Conservation (phyloP, 2,113 vertebrate species). For the Macrotis lagotis region DNA sequence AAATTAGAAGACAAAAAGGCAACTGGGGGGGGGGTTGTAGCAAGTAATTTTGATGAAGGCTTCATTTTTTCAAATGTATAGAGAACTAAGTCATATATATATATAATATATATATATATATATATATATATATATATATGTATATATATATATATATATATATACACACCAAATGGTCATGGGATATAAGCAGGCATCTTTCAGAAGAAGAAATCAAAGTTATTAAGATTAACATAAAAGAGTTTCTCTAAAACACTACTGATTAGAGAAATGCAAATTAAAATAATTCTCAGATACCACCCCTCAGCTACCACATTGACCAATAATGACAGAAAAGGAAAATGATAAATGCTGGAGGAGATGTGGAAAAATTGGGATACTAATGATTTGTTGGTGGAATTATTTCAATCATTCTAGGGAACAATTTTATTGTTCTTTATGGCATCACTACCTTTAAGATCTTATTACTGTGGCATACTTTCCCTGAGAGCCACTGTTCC, state of each 20-base stretch:
- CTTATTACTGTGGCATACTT: not conserved
- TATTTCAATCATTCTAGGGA: not conserved
- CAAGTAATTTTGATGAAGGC: not conserved
- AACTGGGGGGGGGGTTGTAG: not conserved
- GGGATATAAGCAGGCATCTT: too few species aligned
- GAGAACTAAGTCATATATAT: not conserved
- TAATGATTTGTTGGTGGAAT: not conserved
- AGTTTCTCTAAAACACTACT: too few species aligned
- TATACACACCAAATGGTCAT: too few species aligned
- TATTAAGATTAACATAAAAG: too few species aligned
- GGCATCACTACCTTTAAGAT: not conserved
- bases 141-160: too few species aligned
- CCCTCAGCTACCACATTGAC: not conserved
- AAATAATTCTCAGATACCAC: not conserved
- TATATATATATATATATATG: too few species aligned
- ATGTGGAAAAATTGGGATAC: not conserved
- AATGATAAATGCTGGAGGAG: not conserved
- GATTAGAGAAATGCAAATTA: too few species aligned
- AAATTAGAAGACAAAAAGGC: not conserved
- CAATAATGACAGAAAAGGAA: not conserved
- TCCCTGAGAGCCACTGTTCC: not conserved
- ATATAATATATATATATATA: too few species aligned
- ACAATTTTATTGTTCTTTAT: not conserved
- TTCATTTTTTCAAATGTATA: not conserved
- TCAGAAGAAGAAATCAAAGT: too few species aligned